phyloP scores from a whole-genome alignment of 2,888 invertebrate species.

The Teleogryllus oceanicus region DNA sequence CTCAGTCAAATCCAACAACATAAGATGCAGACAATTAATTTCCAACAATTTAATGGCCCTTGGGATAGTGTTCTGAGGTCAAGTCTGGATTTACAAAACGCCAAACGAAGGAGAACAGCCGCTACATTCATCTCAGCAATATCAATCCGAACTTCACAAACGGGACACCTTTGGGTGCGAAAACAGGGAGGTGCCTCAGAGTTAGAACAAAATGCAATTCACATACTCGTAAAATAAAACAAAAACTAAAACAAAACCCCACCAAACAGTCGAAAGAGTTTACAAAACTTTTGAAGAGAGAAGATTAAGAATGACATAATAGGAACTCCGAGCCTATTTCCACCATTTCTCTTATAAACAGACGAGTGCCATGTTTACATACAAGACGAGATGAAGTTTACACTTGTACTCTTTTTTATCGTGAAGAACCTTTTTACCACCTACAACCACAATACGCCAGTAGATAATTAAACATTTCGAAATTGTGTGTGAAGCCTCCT shows the following conservation, averaged over 20 bases:
- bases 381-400: constrained; percentile 18
- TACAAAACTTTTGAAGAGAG: constrained; percentile 9
- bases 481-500: constrained; percentile 12
- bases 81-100: constrained; percentile 9
- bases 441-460: constrained; percentile 27
- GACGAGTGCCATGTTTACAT: constrained; percentile 7
- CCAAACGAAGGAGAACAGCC: neutral
- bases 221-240: neutral
- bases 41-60: neutral
- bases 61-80: constrained; percentile 1
- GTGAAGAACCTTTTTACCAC: constrained; percentile 18
- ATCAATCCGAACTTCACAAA: neutral
- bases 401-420: constrained; percentile 9
- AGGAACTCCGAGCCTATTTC: constrained; percentile 10
- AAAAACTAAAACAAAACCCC: neutral
- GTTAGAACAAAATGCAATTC: neutral
- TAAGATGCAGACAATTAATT: too few species aligned
- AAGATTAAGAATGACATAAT: constrained; percentile 18
- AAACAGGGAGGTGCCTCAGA: neutral
- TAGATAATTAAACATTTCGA: constrained; percentile 29
- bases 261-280: neutral
- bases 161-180: neutral
- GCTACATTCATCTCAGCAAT: constrained; percentile 4
- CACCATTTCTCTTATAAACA: constrained; percentile 18
- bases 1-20: too few species aligned